Percentiles rank a stretch among this genome's conserved stretches.
Conservation (phyloP, 2,888 invertebrate species). For the Bibio marci region DNA sequence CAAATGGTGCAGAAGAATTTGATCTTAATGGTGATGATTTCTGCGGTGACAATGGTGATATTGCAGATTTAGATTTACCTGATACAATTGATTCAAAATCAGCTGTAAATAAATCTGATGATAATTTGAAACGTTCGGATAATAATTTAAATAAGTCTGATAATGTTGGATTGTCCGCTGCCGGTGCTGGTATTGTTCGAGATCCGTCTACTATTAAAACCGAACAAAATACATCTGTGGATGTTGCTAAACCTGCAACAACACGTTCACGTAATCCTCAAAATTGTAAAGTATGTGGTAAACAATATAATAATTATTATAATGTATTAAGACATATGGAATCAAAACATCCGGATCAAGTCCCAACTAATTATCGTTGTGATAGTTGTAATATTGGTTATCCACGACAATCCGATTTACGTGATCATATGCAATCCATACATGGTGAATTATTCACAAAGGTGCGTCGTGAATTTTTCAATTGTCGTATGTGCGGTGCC, state of each 20-base stretch:
- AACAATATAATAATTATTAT: constrained; percentile 29
- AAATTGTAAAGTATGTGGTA: constrained; percentile 27
- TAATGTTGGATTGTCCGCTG: too few relatives aligned
- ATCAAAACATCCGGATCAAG: constrained; percentile 29
- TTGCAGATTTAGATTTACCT: too few relatives aligned
- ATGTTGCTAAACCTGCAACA: background rate
- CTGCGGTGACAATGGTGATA: background rate
- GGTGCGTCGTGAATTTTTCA: constrained; percentile 10
- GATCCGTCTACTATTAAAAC: too few relatives aligned
- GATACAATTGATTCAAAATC: background rate
- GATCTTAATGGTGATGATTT: background rate
- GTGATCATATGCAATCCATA: constrained; percentile 26
- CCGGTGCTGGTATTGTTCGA: too few relatives aligned
- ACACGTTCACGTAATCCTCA: constrained; percentile 23
- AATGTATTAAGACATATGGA: constrained; percentile 30
- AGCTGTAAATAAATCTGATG: background rate
- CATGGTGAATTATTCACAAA: constrained; percentile 18
- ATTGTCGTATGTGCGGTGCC: constrained; percentile 7
- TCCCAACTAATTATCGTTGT: constrained; percentile 29
- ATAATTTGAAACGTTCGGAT: background rate
- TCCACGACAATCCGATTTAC: constrained; percentile 26
- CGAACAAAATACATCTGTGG: too few relatives aligned
- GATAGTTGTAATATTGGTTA: constrained; percentile 26
- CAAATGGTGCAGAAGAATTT: constrained; percentile 10
- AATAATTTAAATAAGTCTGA: too few relatives aligned